A percentile compares a stretch with the other conserved stretches of the same genome.
Conservation (phyloP, 2,113 vertebrate species). For the Motacilla alba region DNA sequence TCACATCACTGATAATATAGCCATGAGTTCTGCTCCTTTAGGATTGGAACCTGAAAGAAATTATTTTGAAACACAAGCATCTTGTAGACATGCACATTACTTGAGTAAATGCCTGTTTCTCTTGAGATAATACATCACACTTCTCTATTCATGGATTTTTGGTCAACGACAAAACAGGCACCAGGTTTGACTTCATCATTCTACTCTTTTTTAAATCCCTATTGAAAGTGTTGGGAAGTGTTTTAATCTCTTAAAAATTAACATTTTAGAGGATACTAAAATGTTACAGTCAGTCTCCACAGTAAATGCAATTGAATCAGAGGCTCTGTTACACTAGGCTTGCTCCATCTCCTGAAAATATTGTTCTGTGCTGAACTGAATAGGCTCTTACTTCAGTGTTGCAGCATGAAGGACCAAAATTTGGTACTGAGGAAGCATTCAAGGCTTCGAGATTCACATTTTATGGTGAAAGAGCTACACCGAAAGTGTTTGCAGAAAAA, state of each 20-base stretch:
- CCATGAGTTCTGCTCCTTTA: neutral
- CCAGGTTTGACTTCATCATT: neutral
- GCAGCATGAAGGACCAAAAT: neutral
- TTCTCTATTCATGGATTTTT: neutral
- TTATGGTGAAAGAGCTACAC: neutral
- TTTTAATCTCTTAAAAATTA: neutral
- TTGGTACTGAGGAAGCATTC: neutral
- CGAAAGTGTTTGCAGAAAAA: neutral
- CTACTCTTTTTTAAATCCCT: neutral
- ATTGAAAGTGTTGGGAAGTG: neutral
- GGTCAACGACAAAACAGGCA: neutral
- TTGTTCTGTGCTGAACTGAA: neutral
- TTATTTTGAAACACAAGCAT: neutral
- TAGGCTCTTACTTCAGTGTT: neutral
- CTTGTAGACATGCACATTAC: neutral
- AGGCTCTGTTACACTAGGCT: neutral
- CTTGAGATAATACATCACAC: neutral
- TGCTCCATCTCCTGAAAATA: neutral
- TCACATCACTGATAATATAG: neutral
- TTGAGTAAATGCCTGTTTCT: neutral
- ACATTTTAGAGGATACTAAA: neutral
- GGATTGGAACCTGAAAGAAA: neutral
- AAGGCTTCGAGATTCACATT: neutral
- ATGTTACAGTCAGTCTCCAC: neutral
- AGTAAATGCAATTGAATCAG: neutral